phyloP scores from a whole-genome alignment of 2,797 vertebrate genomes.

The Pangasius macronema region DNA sequence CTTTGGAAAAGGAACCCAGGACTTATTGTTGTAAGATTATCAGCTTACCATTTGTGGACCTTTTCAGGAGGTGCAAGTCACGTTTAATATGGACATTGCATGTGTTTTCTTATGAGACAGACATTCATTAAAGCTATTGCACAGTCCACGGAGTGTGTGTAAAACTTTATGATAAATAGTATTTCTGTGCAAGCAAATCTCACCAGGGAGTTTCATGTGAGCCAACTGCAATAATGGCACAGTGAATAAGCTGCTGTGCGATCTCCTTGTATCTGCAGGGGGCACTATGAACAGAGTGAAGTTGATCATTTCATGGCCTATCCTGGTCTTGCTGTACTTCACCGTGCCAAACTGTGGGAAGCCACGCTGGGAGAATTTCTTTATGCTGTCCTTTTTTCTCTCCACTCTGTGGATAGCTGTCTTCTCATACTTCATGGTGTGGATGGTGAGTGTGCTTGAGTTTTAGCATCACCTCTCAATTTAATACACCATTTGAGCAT shows the following conservation, averaged over 20 bases:
- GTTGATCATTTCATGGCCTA: slow-evolving; percentile 59
- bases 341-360: slow-evolving; percentile 84
- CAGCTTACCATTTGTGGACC: slow-evolving; percentile 27
- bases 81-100: slow-evolving; percentile 19
- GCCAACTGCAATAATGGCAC: not conserved
- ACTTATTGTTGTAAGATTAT: slow-evolving; percentile 37
- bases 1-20: not conserved
- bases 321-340: slow-evolving; percentile 62
- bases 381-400: slow-evolving; percentile 81
- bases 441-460: slow-evolving; percentile 80
- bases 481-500: not conserved
- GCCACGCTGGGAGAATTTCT: slow-evolving; percentile 81
- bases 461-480: not conserved
- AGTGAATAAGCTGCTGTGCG: not conserved
- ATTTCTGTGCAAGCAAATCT: not conserved
- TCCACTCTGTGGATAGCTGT: slow-evolving; percentile 85
- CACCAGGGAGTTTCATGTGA: not conserved
- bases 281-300: slow-evolving; percentile 53
- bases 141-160: not conserved
- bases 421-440: slow-evolving; percentile 88
- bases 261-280: slow-evolving; percentile 37
- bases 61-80: not conserved
- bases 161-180: not conserved
- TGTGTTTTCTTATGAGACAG: slow-evolving; percentile 9
- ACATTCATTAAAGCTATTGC: slow-evolving; percentile 15